Base-by-base conservation (phyloP, 2,797 vertebrate species). In the Lindbergichthys nudifrons region DNA sequence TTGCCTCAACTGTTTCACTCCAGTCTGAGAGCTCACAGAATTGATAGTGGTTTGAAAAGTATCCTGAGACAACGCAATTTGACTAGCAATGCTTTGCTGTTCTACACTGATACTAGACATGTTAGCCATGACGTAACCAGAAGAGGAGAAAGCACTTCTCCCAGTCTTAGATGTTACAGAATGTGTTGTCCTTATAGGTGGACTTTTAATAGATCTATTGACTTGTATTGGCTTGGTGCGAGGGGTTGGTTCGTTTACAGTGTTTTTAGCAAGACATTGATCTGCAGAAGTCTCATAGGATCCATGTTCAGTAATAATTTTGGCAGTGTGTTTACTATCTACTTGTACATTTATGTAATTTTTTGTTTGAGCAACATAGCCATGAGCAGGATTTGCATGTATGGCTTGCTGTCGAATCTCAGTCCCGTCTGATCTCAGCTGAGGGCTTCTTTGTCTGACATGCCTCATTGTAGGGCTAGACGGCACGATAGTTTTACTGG, bases 381-480 rank as follows among this genome's bases (percentile, higher is more conserved):
- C 69, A 70, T 23, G 65, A 63, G 52, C 15, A 39, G 39, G 48
- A 51, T 73, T 75, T 59, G 42, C 16, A 65, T 82, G 70, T 1
- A 42, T 26, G 1, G 36, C 10, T 48, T 67, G 23, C 6, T 77
- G 87, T 61, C 0, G 75, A 67, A 53, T 70, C 21, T 79, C 65
- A 8, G 61, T 60, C 74, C 48, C 81, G 10, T 82, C 57, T 63
- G 48, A 69, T 73, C 70, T 86, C 19, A 85, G 48, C 52, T 36
- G 71, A 68, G 85, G 78, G 52, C 78, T 89, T 79, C 80, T 88
- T 54, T 80, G 78, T 72, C 58, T 3, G 0, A 82, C 3, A 0
- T 47, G 61, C 48, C 71, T 89, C 36, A 87, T 47, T 11, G 14
- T 66, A 19, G 83, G 89, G 62, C 87, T 90, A 1, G 65, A 64